These are phyloP conservation scores for Panulirus ornatus DNA, from an alignment of 1,140 invertebrate genomes.

Conservation along the genomic window DNA sequence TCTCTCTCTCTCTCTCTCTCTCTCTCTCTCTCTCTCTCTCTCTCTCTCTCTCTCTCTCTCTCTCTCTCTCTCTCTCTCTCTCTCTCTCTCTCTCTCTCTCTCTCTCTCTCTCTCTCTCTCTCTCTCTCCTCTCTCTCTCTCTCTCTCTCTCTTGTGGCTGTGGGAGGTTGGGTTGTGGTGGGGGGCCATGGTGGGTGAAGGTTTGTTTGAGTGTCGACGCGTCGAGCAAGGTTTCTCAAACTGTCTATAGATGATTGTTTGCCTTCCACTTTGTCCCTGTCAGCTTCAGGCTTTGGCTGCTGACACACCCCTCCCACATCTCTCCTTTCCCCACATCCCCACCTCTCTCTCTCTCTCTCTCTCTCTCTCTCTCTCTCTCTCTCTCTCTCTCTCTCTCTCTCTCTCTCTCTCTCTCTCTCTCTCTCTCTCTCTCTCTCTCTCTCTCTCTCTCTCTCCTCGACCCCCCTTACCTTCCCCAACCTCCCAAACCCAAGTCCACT, in stretches of 20 bases:
- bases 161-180: no score
- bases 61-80: slow-evolving; percentile 27
- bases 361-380: background rate
- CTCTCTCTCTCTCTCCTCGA: no score
- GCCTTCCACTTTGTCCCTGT: slow-evolving; percentile 61
- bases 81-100: slow-evolving; percentile 29
- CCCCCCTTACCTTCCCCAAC: background rate
- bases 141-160: background rate
- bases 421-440: no score
- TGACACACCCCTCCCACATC: background rate
- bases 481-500: background rate
- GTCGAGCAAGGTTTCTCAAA: slow-evolving; percentile 61
- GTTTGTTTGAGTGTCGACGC: slow-evolving; percentile 8
- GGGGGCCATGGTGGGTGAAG: no score
- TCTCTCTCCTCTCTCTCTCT: background rate
- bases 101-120: slow-evolving; percentile 19
- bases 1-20: no score
- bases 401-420: no score
- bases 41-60: slow-evolving; percentile 23
- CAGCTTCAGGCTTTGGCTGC: slow-evolving; percentile 24
- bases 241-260: slow-evolving; percentile 70
- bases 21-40: slow-evolving; percentile 2
- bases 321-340: background rate
- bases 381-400: slow-evolving; percentile 5
- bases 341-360: background rate